Conservation (phyloP, 1,140 invertebrate genomes). For the Thaumatotibia leucotreta region DNA sequence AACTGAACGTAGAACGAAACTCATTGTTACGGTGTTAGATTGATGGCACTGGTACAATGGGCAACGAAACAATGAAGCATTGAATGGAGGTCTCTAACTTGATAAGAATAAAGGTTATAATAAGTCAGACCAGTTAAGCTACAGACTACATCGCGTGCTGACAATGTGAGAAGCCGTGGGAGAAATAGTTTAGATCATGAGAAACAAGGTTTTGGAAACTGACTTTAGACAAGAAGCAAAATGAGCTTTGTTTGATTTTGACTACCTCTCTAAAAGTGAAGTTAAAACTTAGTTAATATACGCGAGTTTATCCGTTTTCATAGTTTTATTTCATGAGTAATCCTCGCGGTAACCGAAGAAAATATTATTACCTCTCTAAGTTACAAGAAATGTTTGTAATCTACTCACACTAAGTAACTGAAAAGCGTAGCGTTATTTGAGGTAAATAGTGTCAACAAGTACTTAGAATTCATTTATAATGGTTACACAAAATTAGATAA, state of each 20-base stretch:
- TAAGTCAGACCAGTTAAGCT: not conserved
- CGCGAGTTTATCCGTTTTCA: too few species aligned
- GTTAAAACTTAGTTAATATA: too few species aligned
- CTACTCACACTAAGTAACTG: too few species aligned
- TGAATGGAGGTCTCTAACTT: not conserved
- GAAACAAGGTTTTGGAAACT: constrained; percentile 26
- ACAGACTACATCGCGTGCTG: constrained; percentile 28
- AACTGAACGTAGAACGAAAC: constrained; percentile 35
- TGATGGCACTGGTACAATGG: constrained; percentile 30
- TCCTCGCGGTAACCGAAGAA: too few species aligned
- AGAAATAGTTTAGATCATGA: constrained; percentile 58
- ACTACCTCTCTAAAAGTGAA: too few species aligned
- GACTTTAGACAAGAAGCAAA: not conserved
- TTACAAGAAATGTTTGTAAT: too few species aligned
- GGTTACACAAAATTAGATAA: not conserved
- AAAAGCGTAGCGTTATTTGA: too few species aligned
- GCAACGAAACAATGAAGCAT: not conserved
- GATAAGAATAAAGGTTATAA: not conserved
- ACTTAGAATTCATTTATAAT: not conserved
- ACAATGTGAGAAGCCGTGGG: constrained; percentile 38
- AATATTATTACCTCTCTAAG: too few species aligned
- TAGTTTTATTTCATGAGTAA: too few species aligned
- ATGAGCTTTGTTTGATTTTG: not conserved
- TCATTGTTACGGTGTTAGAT: constrained; percentile 51
- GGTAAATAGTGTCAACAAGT: too few species aligned